Base-by-base conservation (phyloP, 2,888 invertebrate genomes). In the Acanthosepion lycidas region DNA sequence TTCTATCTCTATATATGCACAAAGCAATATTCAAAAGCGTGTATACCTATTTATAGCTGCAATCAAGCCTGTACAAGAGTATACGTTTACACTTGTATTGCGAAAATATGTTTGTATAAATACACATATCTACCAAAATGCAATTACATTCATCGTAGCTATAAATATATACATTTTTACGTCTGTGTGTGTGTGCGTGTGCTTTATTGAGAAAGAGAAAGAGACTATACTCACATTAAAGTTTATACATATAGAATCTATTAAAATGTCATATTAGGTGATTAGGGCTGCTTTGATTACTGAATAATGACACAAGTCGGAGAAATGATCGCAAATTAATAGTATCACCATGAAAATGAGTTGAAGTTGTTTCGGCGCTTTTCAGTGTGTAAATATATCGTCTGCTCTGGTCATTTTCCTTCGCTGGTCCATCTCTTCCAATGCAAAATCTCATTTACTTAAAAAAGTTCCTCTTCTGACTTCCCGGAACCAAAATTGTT, bases 231-330 rank as follows among this genome's bases (percentile, higher is more conserved):
- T 78, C 78, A 78, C n/a, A 78, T 78, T 78, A 78, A 78, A 78
- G 78, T 78, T 78, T n/a, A 78, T 78, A 78, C 78, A 78, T 78
- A 78, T n/a, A 78, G 78, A 78, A 78, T 78, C 78, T 78, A 78
- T 78, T 78, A 78, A 78, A 78, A 78, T 78, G 78, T 15, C n/a
- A 78, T 78, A 78, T 78, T 78, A 33, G n/a, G 78, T 78, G 78
- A 78, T 78, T 78, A 78, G 78, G 78, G 78, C n/a, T 78, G 5
- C 78, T 78, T 78, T 78, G 78, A 78, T 78, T 78, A 78, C 78
- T 78, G 78, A 78, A 78, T 78, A 78, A 78, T 78, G n/a, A 78
- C 78, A 78, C 78, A 78, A 78, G n/a, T 78, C 12, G 78, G n/a
- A 12, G n/a, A 78, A 78, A 18, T 78, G 78, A 78, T 78, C 78